These are phyloP conservation scores for Antigone vipio DNA, from an alignment of 2,113 vertebrate genomes.

Conservation along the genomic window DNA sequence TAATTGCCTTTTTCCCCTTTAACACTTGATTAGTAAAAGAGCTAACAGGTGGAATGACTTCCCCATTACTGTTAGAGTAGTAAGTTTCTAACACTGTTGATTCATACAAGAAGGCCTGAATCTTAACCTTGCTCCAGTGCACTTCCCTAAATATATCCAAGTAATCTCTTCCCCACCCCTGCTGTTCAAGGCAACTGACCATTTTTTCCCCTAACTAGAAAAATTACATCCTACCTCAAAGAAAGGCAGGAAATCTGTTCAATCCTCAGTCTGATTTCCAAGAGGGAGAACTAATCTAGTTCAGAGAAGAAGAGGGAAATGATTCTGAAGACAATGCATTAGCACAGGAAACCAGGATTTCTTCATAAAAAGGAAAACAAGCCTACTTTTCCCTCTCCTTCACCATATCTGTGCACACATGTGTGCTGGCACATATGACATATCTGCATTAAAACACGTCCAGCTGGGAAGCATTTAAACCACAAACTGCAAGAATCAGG, in stretches of 20 bases:
- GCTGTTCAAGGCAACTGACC: not conserved
- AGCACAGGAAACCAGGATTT: not conserved
- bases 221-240: slow-evolving; percentile 44
- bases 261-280: slow-evolving; percentile 45
- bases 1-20: not conserved
- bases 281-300: slow-evolving; percentile 48
- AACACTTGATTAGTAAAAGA: not conserved
- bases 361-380: not conserved
- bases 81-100: not conserved
- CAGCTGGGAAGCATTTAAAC: not conserved
- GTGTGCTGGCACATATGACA: not conserved
- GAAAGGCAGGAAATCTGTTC: slow-evolving; percentile 51
- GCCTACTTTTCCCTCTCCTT: slow-evolving; percentile 4
- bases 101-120: not conserved
- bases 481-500: not conserved
- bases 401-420: not conserved
- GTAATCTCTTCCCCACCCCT: not conserved
- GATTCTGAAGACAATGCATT: not conserved
- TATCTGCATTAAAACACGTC: not conserved
- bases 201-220: slow-evolving; percentile 9
- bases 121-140: not conserved
- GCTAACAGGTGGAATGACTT: not conserved
- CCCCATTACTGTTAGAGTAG: not conserved
- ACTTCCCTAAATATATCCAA: not conserved
- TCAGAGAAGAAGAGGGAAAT: slow-evolving; percentile 48